Conservation (phyloP, 2,888 invertebrate genomes). For the Listrodromus nycthemerus region DNA sequence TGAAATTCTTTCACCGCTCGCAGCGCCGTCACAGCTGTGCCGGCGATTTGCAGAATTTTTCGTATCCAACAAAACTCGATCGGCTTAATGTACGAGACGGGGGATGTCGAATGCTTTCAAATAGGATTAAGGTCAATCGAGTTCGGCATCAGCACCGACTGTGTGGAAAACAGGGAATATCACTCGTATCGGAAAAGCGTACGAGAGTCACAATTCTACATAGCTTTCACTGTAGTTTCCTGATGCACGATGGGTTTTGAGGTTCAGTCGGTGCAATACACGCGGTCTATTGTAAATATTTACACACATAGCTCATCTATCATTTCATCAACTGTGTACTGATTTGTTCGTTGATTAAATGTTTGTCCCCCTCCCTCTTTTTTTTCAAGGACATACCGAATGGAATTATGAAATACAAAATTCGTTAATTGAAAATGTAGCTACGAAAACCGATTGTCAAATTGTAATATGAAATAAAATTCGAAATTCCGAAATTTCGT, state of each 20-base stretch:
- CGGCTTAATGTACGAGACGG: constrained; percentile 11
- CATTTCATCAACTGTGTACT: no score
- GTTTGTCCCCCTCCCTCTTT: no score
- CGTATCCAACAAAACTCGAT: neutral
- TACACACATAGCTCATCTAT: neutral
- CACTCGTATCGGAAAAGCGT: neutral
- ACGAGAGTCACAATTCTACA: neutral
- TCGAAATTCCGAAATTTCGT: no score
- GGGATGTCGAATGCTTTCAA: constrained; percentile 1
- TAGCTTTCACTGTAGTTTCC: neutral
- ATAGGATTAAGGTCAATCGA: constrained; percentile 4
- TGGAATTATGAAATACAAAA: no score
- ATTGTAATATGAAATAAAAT: no score
- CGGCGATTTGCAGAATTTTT: neutral
- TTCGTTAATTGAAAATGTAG: neutral
- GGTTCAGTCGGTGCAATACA: constrained; percentile 19
- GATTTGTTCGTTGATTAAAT: no score
- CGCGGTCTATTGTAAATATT: neutral
- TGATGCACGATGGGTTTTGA: neutral
- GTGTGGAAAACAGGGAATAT: constrained; percentile 6
- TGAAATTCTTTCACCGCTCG: neutral
- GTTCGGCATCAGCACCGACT: neutral
- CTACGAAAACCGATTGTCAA: no score
- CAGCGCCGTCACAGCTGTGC: neutral
- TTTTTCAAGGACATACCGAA: no score